Evolutionary conservation across 2,888 invertebrate species (phyloP).

Genomic region (Andrena haemorrhoa): DNA sequence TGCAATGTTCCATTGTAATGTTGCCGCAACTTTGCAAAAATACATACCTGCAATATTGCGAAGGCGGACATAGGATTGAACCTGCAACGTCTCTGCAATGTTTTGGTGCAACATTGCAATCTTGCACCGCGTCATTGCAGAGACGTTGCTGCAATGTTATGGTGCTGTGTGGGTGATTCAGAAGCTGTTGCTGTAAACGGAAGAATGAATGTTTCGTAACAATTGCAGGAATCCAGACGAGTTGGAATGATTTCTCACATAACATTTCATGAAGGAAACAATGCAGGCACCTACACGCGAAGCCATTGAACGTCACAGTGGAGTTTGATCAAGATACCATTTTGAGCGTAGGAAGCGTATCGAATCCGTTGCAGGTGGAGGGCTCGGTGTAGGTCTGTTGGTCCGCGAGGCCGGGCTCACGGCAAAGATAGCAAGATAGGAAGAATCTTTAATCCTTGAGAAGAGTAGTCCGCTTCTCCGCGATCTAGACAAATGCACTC

Average conservation of each 20-base stretch:
- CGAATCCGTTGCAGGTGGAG: constrained; percentile 37
- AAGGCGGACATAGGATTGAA: too few relatives aligned
- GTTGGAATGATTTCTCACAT: not conserved
- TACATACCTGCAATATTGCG: too few relatives aligned
- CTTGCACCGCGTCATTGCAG: too few relatives aligned
- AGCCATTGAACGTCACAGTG: not conserved
- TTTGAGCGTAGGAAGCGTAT: constrained; percentile 14
- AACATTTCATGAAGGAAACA: not conserved
- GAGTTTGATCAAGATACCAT: constrained; percentile 35
- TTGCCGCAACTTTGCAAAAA: too few relatives aligned
- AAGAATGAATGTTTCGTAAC: not conserved
- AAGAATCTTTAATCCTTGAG: constrained; percentile 77
- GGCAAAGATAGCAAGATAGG: constrained; percentile 79
- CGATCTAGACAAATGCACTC: constrained; percentile 83
- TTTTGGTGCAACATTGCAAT: too few relatives aligned
- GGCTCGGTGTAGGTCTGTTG: constrained; percentile 67
- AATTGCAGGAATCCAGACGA: not conserved
- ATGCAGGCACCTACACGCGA: not conserved
- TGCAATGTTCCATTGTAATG: too few relatives aligned
- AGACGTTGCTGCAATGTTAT: too few relatives aligned
- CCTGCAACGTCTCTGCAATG: too few relatives aligned
- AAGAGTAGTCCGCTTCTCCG: constrained; percentile 80
- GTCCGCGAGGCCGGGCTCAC: constrained; percentile 70
- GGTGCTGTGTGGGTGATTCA: too few relatives aligned
- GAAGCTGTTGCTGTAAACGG: not conserved